Percentiles rank a stretch among this genome's conserved stretches.
Conservation (phyloP, 1,140 invertebrate species). For the Centruroides sculpturatus region DNA sequence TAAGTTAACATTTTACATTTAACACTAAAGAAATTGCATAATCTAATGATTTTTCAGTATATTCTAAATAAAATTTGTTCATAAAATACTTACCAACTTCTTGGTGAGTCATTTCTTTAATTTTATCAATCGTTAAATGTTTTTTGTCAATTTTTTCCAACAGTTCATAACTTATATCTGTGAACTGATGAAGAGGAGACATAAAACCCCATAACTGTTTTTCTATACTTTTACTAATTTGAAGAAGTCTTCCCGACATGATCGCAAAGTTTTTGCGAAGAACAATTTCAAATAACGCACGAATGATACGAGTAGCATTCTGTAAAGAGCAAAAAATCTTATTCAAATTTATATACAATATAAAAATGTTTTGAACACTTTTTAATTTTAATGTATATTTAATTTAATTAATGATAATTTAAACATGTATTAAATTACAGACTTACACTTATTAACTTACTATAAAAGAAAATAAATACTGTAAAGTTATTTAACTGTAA, state of each 20-base stretch:
- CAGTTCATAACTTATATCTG: conserved; percentile 55
- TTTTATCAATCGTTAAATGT: conserved; percentile 52
- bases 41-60: too few relatives aligned
- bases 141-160: conserved; percentile 66
- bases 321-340: conserved; percentile 24
- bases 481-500: too few relatives aligned
- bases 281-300: conserved; percentile 88
- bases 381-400: too few relatives aligned
- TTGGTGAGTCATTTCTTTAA: conserved; percentile 70
- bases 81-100: conserved; percentile 55
- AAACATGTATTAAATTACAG: too few relatives aligned
- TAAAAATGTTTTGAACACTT: too few relatives aligned
- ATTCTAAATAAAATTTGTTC: too few relatives aligned
- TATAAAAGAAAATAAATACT: too few relatives aligned
- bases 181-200: conserved; percentile 72
- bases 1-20: too few relatives aligned
- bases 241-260: conserved; percentile 59
- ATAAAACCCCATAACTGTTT: conserved; percentile 74
- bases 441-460: too few relatives aligned
- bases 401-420: too few relatives aligned
- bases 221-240: conserved; percentile 80
- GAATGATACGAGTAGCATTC: conserved; percentile 77
- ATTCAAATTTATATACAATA: conserved; percentile 24
- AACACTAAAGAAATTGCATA: too few relatives aligned
- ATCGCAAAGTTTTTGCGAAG: conserved; percentile 76